Conservation (phyloP, 2,797 vertebrate species). For the Protosalanx chinensis region DNA sequence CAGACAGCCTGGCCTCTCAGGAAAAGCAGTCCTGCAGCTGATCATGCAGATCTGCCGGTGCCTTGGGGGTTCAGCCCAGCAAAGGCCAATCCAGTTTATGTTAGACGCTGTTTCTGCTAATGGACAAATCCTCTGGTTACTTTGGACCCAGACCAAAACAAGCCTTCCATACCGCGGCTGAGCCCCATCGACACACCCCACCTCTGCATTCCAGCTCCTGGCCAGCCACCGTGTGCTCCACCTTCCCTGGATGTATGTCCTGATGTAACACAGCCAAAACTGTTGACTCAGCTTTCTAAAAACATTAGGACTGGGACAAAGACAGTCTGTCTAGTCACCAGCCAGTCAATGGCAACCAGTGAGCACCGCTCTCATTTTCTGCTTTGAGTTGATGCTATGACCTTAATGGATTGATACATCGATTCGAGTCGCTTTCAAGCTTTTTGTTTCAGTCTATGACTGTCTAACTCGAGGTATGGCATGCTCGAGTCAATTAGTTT, state of each 20-base stretch:
- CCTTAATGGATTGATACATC: too few species aligned
- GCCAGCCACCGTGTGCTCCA: conserved; percentile 49
- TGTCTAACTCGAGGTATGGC: too few species aligned
- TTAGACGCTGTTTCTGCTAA: conserved; percentile 37
- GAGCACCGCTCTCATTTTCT: background rate
- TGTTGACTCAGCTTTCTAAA: conserved; percentile 67
- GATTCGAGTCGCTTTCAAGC: too few species aligned
- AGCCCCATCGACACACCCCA: background rate
- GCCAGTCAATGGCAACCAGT: background rate
- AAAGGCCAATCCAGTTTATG: conserved; percentile 37
- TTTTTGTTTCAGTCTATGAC: too few species aligned
- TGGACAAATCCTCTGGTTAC: conserved; percentile 47
- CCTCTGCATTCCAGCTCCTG: conserved; percentile 29
- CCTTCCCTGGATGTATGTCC: conserved; percentile 53
- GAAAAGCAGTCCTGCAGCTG: conserved; percentile 15
- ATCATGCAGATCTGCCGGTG: conserved; percentile 23
- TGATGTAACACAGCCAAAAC: conserved; percentile 60
- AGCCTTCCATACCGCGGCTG: conserved; percentile 24
- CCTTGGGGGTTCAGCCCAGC: conserved; percentile 40
- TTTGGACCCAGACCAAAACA: conserved; percentile 50
- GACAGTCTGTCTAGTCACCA: conserved; percentile 61
- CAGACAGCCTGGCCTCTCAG: background rate
- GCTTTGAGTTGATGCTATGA: background rate
- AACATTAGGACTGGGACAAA: conserved; percentile 63
- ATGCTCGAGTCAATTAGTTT: background rate